Evolutionary conservation across 2,113 vertebrate species (phyloP).

Genomic region (Equus przewalskii): DNA sequence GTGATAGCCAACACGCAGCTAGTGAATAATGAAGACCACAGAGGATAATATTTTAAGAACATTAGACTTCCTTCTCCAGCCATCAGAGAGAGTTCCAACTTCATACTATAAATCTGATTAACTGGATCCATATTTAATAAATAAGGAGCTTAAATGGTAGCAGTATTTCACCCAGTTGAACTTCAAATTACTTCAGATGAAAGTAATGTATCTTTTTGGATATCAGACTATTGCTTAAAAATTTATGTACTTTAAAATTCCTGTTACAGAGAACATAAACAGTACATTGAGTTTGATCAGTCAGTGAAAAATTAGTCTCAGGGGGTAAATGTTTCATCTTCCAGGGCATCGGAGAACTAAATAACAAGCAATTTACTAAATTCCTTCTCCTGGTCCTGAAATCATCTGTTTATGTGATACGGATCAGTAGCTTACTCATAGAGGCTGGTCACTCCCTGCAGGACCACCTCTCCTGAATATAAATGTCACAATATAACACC

Average conservation of each 20-base stretch:
- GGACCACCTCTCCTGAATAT: neutral
- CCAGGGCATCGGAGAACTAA: constrained; percentile 57
- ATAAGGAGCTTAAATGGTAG: constrained; percentile 73
- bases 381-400: constrained; percentile 43
- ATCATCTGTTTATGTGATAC: constrained; percentile 30
- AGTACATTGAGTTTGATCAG: constrained; percentile 81
- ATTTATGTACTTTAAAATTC: constrained; percentile 81
- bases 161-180: constrained; percentile 69
- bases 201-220: constrained; percentile 80
- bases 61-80: constrained; percentile 19
- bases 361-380: constrained; percentile 74
- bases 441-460: neutral
- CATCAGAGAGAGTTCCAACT: constrained; percentile 59
- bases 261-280: constrained; percentile 81
- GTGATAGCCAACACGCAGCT: neutral
- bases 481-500: neutral
- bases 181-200: constrained; percentile 82
- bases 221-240: constrained; percentile 77
- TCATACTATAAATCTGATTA: constrained; percentile 76
- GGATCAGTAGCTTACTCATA: neutral
- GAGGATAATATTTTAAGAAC: constrained; percentile 6
- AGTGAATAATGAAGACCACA: constrained; percentile 36
- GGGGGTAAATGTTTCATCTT: constrained; percentile 77
- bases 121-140: constrained; percentile 77
- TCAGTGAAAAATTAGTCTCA: constrained; percentile 82